Percentiles rank a stretch among this genome's conserved stretches.
phyloP scores from a whole-genome alignment of 1,140 invertebrate species.

The Piezodorus guildinii region DNA sequence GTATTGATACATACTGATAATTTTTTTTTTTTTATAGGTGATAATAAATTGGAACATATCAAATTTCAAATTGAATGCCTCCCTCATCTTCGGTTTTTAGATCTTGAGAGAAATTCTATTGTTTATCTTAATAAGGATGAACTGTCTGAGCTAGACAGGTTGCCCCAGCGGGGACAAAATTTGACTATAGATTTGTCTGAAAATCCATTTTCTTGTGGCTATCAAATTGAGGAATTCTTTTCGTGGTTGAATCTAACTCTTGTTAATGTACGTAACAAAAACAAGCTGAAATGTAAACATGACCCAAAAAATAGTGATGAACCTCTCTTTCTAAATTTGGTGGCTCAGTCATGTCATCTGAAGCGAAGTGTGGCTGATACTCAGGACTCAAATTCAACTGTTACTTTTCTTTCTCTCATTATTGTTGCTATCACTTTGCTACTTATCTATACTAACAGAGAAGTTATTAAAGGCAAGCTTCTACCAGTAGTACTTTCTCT shows the following conservation, averaged over 20 bases:
- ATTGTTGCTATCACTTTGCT: constrained; percentile 42
- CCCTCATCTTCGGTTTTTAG: constrained; percentile 51
- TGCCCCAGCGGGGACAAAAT: constrained; percentile 41
- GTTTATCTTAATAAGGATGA: constrained; percentile 44
- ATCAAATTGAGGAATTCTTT: constrained; percentile 46
- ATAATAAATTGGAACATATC: constrained; percentile 37
- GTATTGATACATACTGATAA: neutral
- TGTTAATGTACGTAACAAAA: constrained; percentile 46
- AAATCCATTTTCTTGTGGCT: constrained; percentile 59
- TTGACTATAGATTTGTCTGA: constrained; percentile 51
- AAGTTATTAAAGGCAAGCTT: constrained; percentile 43
- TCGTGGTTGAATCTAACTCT: constrained; percentile 51
- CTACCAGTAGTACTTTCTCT: constrained; percentile 52
- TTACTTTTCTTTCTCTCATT: constrained; percentile 44
- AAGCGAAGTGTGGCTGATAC: constrained; percentile 20
- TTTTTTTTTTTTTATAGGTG: constrained; percentile 21
- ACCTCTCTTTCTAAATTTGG: neutral
- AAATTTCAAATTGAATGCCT: constrained; percentile 58
- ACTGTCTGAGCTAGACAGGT: constrained; percentile 44
- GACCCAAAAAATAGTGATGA: neutral
- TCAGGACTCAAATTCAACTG: constrained; percentile 35
- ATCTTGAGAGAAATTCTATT: constrained; percentile 58
- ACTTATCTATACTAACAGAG: constrained; percentile 47
- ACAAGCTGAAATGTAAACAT: constrained; percentile 39
- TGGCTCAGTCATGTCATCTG: neutral